Evolutionary conservation across 92 coral and sea anemone species (phyloP).

Genomic region (Porites lobata): DNA sequence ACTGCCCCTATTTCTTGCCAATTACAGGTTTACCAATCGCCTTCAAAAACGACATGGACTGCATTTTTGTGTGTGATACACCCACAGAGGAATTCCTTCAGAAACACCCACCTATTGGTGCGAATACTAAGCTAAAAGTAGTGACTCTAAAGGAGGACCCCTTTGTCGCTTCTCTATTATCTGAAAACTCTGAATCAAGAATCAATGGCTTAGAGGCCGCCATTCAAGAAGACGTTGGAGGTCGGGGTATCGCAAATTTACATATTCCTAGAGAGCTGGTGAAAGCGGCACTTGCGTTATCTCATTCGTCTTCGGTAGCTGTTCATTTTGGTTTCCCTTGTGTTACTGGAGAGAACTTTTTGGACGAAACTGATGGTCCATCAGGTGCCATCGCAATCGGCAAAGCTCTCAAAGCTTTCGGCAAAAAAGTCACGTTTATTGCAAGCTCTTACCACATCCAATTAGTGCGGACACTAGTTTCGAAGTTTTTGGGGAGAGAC

Average conservation of each 20-base stretch:
- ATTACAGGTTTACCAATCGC: conserved; percentile 60
- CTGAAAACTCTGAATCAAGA: conserved; percentile 59
- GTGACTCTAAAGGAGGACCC: conserved; percentile 75
- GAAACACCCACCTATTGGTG: conserved; percentile 49
- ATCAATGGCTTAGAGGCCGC: conserved; percentile 64
- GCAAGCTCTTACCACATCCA: conserved; percentile 58
- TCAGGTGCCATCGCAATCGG: conserved; percentile 89
- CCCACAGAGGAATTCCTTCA: conserved; percentile 57
- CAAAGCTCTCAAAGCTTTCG: conserved; percentile 83
- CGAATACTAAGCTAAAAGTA: conserved; percentile 63
- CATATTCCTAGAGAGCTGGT: conserved; percentile 75
- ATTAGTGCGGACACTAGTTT: conserved; percentile 66
- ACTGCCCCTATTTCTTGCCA: background rate
- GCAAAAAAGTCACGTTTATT: conserved; percentile 78
- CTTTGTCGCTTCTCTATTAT: conserved; percentile 76
- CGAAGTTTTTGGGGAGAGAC: conserved; percentile 40
- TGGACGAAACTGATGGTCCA: conserved; percentile 80
- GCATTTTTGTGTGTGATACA: conserved; percentile 71
- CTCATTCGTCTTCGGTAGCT: conserved; percentile 74
- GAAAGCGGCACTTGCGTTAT: conserved; percentile 77
- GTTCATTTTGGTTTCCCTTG: conserved; percentile 78
- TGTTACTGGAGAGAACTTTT: background rate
- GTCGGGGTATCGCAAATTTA: conserved; percentile 78
- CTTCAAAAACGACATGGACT: conserved; percentile 83
- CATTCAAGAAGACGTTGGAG: conserved; percentile 83